Conservation (phyloP, 2,888 invertebrate species). For the Nomada hirtipes region DNA sequence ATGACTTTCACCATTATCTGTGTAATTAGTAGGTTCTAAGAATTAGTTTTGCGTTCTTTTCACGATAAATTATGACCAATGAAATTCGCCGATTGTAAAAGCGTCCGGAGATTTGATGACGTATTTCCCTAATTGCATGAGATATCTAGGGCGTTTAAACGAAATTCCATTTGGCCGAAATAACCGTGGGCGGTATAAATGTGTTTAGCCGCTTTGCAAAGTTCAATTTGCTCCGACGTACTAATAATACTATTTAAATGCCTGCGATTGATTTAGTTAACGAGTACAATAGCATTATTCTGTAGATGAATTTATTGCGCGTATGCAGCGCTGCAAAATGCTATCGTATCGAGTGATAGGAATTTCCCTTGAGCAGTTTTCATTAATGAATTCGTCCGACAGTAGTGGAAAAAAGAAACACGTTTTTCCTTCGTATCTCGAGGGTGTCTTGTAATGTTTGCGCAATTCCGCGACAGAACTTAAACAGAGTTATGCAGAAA, state of each 20-base stretch:
- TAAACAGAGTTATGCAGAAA: conserved; percentile 12
- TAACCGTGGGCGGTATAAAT: neutral
- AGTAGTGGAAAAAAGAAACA: neutral
- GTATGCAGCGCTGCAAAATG: neutral
- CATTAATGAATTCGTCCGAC: neutral
- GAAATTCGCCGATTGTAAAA: conserved; percentile 2
- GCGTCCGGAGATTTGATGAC: neutral
- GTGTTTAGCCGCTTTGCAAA: neutral
- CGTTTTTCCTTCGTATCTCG: neutral
- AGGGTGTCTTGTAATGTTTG: neutral
- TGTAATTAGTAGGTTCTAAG: conserved; percentile 19
- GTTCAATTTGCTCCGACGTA: neutral
- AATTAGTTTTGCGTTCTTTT: neutral
- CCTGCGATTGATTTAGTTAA: conserved; percentile 8
- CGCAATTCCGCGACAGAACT: neutral
- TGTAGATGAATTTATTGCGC: conserved; percentile 2
- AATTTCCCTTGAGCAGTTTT: neutral
- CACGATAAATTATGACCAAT: neutral
- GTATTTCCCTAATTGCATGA: neutral
- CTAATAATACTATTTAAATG: conserved; percentile 18
- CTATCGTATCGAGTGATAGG: neutral
- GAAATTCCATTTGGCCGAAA: neutral
- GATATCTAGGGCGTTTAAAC: neutral
- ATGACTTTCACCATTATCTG: conserved; percentile 3
- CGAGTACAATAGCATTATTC: conserved; percentile 8